These are phyloP conservation scores for Arenicola marina DNA, from an alignment of 2,888 invertebrate genomes.

Conservation along the genomic window DNA sequence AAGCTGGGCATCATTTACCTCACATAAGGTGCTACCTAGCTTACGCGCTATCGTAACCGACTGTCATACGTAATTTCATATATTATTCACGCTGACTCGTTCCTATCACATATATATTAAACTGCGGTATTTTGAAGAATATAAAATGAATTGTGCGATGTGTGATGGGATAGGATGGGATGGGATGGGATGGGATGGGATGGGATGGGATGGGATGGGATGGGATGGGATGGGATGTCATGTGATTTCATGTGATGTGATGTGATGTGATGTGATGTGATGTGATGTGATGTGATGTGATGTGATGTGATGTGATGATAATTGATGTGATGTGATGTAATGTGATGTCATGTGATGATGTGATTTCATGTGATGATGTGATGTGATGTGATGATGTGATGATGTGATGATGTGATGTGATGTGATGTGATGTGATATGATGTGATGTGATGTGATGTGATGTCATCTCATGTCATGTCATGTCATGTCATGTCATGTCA, in stretches of 20 bases:
- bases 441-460: background rate
- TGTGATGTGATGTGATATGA: constrained; percentile 4
- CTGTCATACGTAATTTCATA: too few species aligned
- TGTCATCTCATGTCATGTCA: background rate
- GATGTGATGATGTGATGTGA: too few species aligned
- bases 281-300: constrained; percentile 5
- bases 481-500: background rate
- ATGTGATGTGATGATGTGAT: constrained; percentile 5
- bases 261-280: constrained; percentile 7
- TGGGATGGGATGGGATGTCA: background rate
- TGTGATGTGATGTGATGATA: constrained; percentile 4
- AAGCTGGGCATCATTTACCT: too few species aligned
- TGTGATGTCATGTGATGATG: constrained; percentile 6
- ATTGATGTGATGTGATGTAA: constrained; percentile 3
- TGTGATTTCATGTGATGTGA: constrained; percentile 1
- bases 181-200: background rate
- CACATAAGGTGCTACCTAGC: too few species aligned
- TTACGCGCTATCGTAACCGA: too few species aligned
- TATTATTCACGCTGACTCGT: too few species aligned
- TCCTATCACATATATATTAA: too few species aligned
- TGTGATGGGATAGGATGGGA: background rate
- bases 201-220: background rate
- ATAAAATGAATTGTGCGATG: too few species aligned
- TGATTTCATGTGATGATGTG: background rate
- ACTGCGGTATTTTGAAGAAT: too few species aligned